Conservation (phyloP, 2,888 invertebrate genomes). For the Orthonevra nobilis region DNA sequence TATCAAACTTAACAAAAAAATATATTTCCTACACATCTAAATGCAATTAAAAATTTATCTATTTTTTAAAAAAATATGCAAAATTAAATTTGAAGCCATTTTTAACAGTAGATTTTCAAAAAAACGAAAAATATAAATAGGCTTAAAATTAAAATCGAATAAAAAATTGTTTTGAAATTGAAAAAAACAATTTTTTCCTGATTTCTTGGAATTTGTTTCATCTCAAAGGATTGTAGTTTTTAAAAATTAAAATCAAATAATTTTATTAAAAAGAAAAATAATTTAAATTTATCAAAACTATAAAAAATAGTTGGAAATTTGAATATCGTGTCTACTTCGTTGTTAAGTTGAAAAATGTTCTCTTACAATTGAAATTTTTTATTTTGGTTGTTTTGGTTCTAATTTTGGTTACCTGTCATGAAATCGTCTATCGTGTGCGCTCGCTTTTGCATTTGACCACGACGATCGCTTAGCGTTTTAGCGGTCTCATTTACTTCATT, state of each 20-base stretch:
- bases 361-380: constrained; percentile 22
- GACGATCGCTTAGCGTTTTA: constrained; percentile 72
- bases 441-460: constrained; percentile 74
- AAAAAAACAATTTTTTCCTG: constrained; percentile 43
- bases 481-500: constrained; percentile 71
- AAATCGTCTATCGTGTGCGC: constrained; percentile 76
- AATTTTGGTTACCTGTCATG: constrained; percentile 74
- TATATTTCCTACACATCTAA: too few species aligned
- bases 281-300: too few species aligned
- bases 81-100: too few species aligned
- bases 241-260: constrained; percentile 17
- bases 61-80: too few species aligned
- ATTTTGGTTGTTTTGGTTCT: constrained; percentile 32
- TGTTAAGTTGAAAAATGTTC: constrained; percentile 27
- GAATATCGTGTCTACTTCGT: constrained; percentile 42
- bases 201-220: constrained; percentile 53
- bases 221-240: constrained; percentile 41
- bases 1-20: too few species aligned
- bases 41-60: too few species aligned
- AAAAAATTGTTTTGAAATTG: constrained; percentile 3
- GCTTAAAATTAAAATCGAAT: constrained; percentile 5
- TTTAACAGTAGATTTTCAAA: too few species aligned
- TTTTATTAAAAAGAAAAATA: constrained; percentile 10
- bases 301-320: constrained; percentile 39
- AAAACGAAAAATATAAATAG: background rate